Percentiles rank a stretch among this genome's conserved stretches.
Conservation (phyloP, 2,888 invertebrate species). For the Orthonevra nobilis region DNA sequence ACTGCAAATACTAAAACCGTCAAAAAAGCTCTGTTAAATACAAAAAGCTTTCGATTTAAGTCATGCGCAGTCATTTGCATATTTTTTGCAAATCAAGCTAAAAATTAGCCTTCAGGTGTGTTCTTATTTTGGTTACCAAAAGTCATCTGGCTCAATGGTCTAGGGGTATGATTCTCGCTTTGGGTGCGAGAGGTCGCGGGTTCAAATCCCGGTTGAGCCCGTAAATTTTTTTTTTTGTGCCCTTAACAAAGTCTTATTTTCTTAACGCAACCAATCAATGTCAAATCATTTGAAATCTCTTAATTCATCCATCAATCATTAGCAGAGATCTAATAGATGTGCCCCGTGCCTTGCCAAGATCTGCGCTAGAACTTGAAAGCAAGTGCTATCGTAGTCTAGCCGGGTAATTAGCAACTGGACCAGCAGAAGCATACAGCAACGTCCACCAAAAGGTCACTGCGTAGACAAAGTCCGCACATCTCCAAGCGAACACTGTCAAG, state of each 20-base stretch:
- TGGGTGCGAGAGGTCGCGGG: conserved; percentile 80
- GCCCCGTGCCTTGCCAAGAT: conserved; percentile 41
- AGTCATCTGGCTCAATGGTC: conserved; percentile 77
- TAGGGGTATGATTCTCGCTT: conserved; percentile 80
- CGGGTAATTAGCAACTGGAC: conserved; percentile 52
- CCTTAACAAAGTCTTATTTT: not conserved
- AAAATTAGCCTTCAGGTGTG: too few relatives aligned
- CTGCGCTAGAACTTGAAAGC: conserved; percentile 57
- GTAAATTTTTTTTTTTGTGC: conserved; percentile 4
- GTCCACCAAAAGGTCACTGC: conserved; percentile 54
- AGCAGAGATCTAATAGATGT: not conserved
- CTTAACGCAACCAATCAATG: conserved; percentile 8
- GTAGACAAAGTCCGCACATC: conserved; percentile 37
- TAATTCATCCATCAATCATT: conserved; percentile 61
- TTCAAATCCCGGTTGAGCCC: conserved; percentile 80
- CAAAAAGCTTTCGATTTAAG: too few relatives aligned
- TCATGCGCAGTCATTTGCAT: too few relatives aligned
- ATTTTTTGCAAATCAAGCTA: too few relatives aligned
- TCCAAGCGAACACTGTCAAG: conserved; percentile 43
- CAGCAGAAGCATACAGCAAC: conserved; percentile 10
- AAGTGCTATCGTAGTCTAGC: conserved; percentile 43
- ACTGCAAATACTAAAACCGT: too few relatives aligned
- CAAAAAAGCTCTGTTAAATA: too few relatives aligned
- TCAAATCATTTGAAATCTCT: conserved; percentile 45
- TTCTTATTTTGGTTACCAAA: too few relatives aligned